Conservation (phyloP, 2,797 vertebrate genomes). For the Adelosebastes latens region DNA sequence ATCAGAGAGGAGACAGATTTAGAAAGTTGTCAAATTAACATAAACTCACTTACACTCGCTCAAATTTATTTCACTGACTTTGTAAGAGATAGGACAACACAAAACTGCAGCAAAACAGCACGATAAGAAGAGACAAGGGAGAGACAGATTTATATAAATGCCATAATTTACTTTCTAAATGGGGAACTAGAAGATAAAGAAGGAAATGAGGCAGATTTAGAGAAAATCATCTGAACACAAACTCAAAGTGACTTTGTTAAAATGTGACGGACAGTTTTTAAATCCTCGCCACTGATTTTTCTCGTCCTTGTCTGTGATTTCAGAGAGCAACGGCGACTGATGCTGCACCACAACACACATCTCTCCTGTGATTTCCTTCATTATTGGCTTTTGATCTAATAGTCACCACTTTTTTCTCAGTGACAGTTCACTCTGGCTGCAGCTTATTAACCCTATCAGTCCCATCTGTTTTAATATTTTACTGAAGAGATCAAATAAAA, state of each 20-base stretch:
- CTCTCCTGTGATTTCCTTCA: conserved; percentile 5
- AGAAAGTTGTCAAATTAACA: conserved; percentile 74
- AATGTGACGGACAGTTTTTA: conserved; percentile 25
- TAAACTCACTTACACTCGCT: conserved; percentile 42
- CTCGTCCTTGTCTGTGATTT: conserved; percentile 27
- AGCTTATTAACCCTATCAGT: conserved; percentile 13
- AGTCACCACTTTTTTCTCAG: conserved; percentile 1
- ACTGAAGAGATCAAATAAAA: background rate
- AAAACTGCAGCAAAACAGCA: conserved; percentile 39
- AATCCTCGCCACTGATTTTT: conserved; percentile 12
- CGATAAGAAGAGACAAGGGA: conserved; percentile 36
- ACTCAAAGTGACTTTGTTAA: conserved; percentile 47
- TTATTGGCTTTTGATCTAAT: conserved; percentile 14
- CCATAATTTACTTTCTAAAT: conserved; percentile 50
- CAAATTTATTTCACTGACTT: conserved; percentile 50
- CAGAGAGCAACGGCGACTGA: background rate
- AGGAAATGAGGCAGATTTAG: conserved; percentile 37
- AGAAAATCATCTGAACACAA: conserved; percentile 24
- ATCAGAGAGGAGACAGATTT: conserved; percentile 68
- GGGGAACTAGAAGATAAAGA: conserved; percentile 32
- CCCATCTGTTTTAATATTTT: background rate
- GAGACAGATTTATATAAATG: conserved; percentile 49
- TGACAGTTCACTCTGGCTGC: background rate
- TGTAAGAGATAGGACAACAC: conserved; percentile 53
- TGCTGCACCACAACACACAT: conserved; percentile 11